Conservation (phyloP, 2,888 invertebrate species). For the Phalera bucephala region DNA sequence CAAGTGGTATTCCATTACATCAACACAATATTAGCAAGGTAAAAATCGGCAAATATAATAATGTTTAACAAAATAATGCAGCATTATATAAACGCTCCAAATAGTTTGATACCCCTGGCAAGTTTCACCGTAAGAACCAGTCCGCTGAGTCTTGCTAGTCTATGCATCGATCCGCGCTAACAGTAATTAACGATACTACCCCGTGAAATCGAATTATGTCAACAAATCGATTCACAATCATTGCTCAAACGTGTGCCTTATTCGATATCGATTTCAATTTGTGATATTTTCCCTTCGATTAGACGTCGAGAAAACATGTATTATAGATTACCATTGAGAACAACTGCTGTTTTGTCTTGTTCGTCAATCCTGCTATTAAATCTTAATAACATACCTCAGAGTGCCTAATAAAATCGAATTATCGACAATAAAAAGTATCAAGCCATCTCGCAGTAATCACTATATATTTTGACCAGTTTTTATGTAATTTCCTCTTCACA, state of each 20-base stretch:
- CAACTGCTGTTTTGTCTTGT: neutral
- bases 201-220: slow-evolving; percentile 73
- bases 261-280: slow-evolving; percentile 34
- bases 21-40: too few relatives aligned
- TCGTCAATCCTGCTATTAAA: neutral
- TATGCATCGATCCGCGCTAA: slow-evolving; percentile 68
- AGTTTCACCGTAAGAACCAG: slow-evolving; percentile 74
- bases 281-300: slow-evolving; percentile 31
- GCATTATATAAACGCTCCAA: slow-evolving; percentile 48
- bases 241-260: slow-evolving; percentile 46
- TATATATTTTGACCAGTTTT: slow-evolving; percentile 19
- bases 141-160: slow-evolving; percentile 44
- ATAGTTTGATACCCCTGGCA: slow-evolving; percentile 63
- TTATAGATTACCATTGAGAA: slow-evolving; percentile 1
- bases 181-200: slow-evolving; percentile 71
- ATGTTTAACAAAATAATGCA: too few relatives aligned
- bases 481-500: slow-evolving; percentile 20
- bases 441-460: slow-evolving; percentile 14
- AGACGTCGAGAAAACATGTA: slow-evolving; percentile 26
- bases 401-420: slow-evolving; percentile 3
- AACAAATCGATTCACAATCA: slow-evolving; percentile 60
- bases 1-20: neutral
- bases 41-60: too few relatives aligned
- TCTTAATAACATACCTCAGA: neutral
- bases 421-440: slow-evolving; percentile 3